phyloP scores from a whole-genome alignment of 2,113 vertebrate genomes.

The Pangasianodon hypophthalmus region DNA sequence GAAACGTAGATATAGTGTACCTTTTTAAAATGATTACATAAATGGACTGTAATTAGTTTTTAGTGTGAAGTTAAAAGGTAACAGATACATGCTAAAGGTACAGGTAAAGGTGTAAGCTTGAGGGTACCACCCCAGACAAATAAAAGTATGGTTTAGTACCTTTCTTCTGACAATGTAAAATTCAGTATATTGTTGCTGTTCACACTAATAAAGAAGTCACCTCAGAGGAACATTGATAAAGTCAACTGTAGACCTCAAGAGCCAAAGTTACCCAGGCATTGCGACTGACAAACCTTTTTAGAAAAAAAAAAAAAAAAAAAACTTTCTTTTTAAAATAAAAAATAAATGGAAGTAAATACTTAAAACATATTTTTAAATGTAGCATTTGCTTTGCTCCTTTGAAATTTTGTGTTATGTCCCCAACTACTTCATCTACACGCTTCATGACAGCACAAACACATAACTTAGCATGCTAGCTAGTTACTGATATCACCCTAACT shows the following conservation, averaged over 20 bases:
- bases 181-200: not conserved
- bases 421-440: not conserved
- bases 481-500: not conserved
- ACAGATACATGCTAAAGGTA: not conserved
- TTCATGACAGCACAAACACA: not conserved
- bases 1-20: not conserved
- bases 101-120: not conserved
- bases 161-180: not conserved
- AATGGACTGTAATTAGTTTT: not conserved
- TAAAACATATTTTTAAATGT: not conserved
- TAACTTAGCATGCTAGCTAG: not conserved
- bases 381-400: not conserved
- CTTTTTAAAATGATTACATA: not conserved
- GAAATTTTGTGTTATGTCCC: not conserved
- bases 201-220: not conserved
- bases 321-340: not conserved
- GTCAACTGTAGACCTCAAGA: not conserved
- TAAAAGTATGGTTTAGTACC: not conserved
- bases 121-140: not conserved
- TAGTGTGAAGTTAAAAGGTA: not conserved
- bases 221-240: not conserved
- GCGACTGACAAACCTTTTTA: not conserved
- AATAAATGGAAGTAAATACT: not conserved
- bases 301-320: not conserved
- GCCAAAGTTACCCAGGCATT: not conserved